Conservation (phyloP, 2,113 vertebrate genomes). For the Oryzias celebensis region DNA sequence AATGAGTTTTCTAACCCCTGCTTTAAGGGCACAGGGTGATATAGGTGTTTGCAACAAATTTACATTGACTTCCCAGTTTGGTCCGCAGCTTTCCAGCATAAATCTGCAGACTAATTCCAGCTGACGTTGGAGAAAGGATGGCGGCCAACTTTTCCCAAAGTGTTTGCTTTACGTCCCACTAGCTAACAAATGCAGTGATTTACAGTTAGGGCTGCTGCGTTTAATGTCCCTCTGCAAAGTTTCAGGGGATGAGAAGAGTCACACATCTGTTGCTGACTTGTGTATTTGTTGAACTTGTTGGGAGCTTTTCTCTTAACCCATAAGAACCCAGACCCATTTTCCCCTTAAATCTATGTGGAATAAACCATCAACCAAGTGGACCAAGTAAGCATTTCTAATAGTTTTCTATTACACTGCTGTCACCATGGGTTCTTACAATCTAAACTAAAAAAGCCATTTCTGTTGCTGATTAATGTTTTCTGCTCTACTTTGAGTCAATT, state of each 20-base stretch:
- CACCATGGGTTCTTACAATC: too few relatives aligned
- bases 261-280: slow-evolving; percentile 50
- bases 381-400: too few relatives aligned
- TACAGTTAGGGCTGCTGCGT: neutral
- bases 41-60: slow-evolving; percentile 47
- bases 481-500: too few relatives aligned
- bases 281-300: slow-evolving; percentile 50
- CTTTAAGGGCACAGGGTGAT: slow-evolving; percentile 24
- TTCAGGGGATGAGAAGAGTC: slow-evolving; percentile 5
- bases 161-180: neutral
- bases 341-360: too few relatives aligned
- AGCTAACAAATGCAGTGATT: neutral
- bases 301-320: neutral
- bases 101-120: slow-evolving; percentile 32
- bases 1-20: slow-evolving; percentile 58
- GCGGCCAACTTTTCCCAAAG: neutral
- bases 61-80: slow-evolving; percentile 31
- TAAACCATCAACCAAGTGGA: too few relatives aligned
- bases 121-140: slow-evolving; percentile 7
- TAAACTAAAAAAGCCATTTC: too few relatives aligned
- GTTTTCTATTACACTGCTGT: too few relatives aligned
- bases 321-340: too few relatives aligned
- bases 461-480: too few relatives aligned
- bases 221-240: too few relatives aligned
- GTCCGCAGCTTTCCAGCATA: slow-evolving; percentile 26